Conservation (phyloP, 2,113 vertebrate genomes). For the Pseudorhombus dupliciocellatus region DNA sequence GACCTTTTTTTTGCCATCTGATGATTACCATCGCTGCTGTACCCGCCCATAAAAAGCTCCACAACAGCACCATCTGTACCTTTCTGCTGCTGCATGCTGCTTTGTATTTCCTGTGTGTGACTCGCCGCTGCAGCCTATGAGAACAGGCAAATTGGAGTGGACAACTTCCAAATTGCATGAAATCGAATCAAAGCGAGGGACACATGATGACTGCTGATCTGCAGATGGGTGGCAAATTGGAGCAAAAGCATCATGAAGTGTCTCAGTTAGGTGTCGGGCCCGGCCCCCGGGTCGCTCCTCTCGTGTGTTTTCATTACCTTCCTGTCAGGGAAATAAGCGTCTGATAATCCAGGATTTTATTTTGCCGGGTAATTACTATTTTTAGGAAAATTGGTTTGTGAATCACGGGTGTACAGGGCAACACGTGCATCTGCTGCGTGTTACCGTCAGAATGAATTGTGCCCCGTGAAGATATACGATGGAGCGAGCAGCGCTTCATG, state of each 20-base stretch:
- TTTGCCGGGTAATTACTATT: too few relatives aligned
- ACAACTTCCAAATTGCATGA: conserved; percentile 11
- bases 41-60: conserved; percentile 4
- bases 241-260: background rate
- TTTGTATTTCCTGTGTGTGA: background rate
- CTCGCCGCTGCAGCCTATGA: background rate
- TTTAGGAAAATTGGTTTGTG: too few relatives aligned
- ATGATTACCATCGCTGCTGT: conserved; percentile 6
- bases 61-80: conserved; percentile 21
- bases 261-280: background rate
- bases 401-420: background rate
- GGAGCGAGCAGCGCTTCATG: background rate
- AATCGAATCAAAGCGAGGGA: background rate
- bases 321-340: background rate
- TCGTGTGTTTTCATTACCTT: background rate
- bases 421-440: background rate
- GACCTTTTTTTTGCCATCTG: conserved; percentile 2
- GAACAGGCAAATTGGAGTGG: background rate
- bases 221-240: background rate
- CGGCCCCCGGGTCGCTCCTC: background rate
- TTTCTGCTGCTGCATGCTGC: background rate
- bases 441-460: background rate
- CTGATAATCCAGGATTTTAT: background rate
- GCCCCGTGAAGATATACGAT: background rate
- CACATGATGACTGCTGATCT: conserved; percentile 9